These are phyloP conservation scores for Colistium nudipinnis DNA, from an alignment of 2,113 vertebrate species.

Conservation along the genomic window DNA sequence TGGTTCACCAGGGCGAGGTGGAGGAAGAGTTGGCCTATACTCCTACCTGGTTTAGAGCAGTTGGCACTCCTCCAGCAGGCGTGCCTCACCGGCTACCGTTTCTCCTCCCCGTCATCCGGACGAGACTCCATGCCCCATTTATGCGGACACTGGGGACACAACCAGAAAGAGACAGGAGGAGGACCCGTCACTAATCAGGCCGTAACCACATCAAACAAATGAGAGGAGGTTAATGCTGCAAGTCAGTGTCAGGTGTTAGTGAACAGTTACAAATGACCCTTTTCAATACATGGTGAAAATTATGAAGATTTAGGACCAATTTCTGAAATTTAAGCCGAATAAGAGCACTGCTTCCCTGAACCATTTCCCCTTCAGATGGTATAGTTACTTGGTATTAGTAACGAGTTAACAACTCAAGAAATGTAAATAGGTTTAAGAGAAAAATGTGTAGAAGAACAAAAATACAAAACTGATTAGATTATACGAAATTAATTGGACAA, in stretches of 20 bases:
- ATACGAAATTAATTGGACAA: background rate
- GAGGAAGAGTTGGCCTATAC: slow-evolving; percentile 39
- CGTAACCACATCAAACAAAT: slow-evolving; percentile 11
- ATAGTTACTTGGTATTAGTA: no score
- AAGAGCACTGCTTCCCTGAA: background rate
- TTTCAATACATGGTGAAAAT: background rate
- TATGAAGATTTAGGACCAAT: background rate
- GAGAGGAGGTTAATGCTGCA: background rate
- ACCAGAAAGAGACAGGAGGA: slow-evolving; percentile 30
- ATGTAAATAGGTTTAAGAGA: no score
- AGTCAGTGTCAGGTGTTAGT: background rate
- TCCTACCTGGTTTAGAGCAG: slow-evolving; percentile 50
- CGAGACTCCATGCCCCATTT: slow-evolving; percentile 55
- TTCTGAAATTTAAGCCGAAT: background rate
- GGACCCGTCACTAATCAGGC: slow-evolving; percentile 29
- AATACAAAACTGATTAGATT: background rate
- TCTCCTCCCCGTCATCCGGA: slow-evolving; percentile 42
- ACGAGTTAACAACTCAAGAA: no score
- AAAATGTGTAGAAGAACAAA: no score
- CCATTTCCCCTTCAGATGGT: background rate
- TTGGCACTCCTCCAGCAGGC: slow-evolving; percentile 58
- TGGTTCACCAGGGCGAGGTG: slow-evolving; percentile 31
- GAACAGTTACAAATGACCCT: background rate
- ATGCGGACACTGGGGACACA: slow-evolving; percentile 37
- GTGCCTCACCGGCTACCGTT: slow-evolving; percentile 47